Conservation (phyloP, 2,888 invertebrate genomes). For the Lagria hirta region DNA sequence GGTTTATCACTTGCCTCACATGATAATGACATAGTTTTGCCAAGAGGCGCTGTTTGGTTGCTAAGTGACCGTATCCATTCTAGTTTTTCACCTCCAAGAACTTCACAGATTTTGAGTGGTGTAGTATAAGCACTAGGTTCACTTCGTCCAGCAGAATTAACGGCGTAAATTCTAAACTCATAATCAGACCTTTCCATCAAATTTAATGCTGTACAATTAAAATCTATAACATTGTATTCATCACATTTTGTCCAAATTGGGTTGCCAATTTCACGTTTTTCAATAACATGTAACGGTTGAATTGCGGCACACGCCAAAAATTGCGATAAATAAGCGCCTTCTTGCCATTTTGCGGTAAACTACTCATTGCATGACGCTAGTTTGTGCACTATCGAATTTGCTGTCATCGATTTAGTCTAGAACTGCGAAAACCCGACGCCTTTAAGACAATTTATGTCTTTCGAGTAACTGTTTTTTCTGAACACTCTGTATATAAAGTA, state of each 20-base stretch:
- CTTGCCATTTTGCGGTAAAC: too few species aligned
- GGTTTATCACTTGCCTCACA: slow-evolving; percentile 91
- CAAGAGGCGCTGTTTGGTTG: slow-evolving; percentile 77
- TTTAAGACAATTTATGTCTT: too few species aligned
- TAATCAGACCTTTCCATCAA: slow-evolving; percentile 89
- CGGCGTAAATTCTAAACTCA: slow-evolving; percentile 93
- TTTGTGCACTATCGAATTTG: too few species aligned
- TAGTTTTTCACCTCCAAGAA: slow-evolving; percentile 87
- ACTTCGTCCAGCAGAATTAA: slow-evolving; percentile 88
- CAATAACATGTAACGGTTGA: too few species aligned
- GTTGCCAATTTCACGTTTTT: slow-evolving; percentile 84
- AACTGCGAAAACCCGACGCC: too few species aligned
- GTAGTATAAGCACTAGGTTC: slow-evolving; percentile 90
- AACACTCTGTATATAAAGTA: too few species aligned
- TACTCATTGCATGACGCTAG: too few species aligned
- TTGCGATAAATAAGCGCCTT: too few species aligned
- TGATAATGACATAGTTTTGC: slow-evolving; percentile 77
- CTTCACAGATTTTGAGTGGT: slow-evolving; percentile 87
- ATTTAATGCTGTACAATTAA: slow-evolving; percentile 82
- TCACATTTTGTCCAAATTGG: slow-evolving; percentile 89
- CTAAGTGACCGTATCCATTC: slow-evolving; percentile 83
- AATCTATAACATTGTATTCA: slow-evolving; percentile 88
- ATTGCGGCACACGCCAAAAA: too few species aligned
- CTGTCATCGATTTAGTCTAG: too few species aligned
- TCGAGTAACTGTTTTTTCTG: too few species aligned